A percentile compares a stretch with the other conserved stretches of the same genome.
phyloP scores from a whole-genome alignment of 37 sponge, comb jelly and placozoan species.

The Theonella swinhoei region DNA sequence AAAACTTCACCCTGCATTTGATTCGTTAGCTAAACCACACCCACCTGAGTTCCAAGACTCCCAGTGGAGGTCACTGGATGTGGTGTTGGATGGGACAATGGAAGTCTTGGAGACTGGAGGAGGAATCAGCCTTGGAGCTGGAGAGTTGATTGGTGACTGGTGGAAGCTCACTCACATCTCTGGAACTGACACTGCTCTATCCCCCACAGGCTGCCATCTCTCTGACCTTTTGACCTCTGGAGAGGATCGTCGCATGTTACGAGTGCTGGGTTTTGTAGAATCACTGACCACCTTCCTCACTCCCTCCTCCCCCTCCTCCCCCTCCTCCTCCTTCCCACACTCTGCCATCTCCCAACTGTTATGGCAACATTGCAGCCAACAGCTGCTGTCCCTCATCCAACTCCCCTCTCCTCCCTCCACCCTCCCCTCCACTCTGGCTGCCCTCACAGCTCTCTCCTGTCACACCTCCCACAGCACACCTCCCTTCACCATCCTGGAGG shows the following conservation, averaged over 20 bases:
- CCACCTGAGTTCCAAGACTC: neutral
- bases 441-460: neutral
- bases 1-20: neutral
- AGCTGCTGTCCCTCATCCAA: neutral
- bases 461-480: neutral
- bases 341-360: neutral
- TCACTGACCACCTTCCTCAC: neutral
- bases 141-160: neutral
- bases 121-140: neutral
- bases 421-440: constrained; percentile 1
- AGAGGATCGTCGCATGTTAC: neutral
- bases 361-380: neutral
- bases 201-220: neutral
- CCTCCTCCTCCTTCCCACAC: neutral
- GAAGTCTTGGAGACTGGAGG: neutral
- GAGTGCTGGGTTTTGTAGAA: neutral
- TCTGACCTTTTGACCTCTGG: neutral
- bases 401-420: neutral
- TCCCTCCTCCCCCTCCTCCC: constrained; percentile 1
- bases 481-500: constrained; percentile 2
- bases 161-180: too few species aligned
- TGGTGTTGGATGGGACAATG: constrained; percentile 12
- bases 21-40: neutral
- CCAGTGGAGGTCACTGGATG: constrained; percentile 14
- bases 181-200: neutral